phyloP scores from a whole-genome alignment of 2,888 invertebrate genomes.

The Glomeris marginata region DNA sequence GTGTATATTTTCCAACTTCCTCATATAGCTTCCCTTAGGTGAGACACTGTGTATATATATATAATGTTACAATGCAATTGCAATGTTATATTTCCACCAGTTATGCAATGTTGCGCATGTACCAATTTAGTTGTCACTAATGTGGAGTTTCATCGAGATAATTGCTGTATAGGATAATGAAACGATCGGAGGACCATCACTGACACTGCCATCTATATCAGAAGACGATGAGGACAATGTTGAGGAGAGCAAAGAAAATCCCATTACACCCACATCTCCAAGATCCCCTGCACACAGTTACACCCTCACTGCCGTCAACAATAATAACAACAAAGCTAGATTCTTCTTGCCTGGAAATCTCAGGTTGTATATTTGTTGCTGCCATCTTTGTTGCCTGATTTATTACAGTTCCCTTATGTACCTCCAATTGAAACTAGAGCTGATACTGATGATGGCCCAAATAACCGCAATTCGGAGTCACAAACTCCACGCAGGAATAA shows the following conservation, averaged over 20 bases:
- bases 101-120: too few species aligned
- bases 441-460: too few species aligned
- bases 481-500: too few species aligned
- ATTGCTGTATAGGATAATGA: constrained; percentile 24
- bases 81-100: too few species aligned
- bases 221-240: constrained; percentile 82
- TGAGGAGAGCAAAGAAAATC: constrained; percentile 44
- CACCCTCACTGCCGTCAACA: not conserved
- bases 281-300: constrained; percentile 17
- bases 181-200: constrained; percentile 49
- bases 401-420: too few species aligned
- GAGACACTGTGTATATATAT: too few species aligned
- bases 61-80: too few species aligned
- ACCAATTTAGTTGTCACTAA: not conserved
- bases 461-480: too few species aligned
- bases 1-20: too few species aligned
- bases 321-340: not conserved
- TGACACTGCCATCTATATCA: constrained; percentile 81
- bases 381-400: too few species aligned
- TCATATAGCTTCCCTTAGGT: too few species aligned
- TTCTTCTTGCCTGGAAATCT: constrained; percentile 8
- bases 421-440: too few species aligned
- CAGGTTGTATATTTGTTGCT: not conserved
- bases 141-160: not conserved
- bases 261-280: constrained; percentile 16